Percentiles rank a stretch among this genome's conserved stretches.
Conservation (phyloP, 2,888 invertebrate genomes). For the Xylocampa areola region DNA sequence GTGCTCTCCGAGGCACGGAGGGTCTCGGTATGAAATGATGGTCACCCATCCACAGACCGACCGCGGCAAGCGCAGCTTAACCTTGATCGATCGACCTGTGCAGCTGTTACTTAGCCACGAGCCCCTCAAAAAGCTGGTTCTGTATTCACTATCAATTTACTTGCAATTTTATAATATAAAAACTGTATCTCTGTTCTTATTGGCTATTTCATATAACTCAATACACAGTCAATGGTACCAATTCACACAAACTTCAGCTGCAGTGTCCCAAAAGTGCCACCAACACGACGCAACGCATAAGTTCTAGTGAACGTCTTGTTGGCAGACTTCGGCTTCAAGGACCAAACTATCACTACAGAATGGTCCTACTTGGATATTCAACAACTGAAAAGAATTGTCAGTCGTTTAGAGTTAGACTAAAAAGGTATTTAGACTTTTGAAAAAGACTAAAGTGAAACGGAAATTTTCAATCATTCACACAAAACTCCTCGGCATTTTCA, state of each 20-base stretch:
- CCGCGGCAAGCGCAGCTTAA: too few species aligned
- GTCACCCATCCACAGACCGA: too few species aligned
- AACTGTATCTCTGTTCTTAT: too few species aligned
- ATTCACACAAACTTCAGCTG: conserved; percentile 18
- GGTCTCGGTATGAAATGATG: too few species aligned
- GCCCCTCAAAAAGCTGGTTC: too few species aligned
- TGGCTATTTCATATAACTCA: too few species aligned
- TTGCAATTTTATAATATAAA: too few species aligned
- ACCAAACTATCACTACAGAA: conserved; percentile 21
- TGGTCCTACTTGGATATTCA: conserved; percentile 10
- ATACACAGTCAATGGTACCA: neutral
- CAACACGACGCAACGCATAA: conserved; percentile 19
- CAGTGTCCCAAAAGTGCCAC: conserved; percentile 14
- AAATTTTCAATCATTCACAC: neutral
- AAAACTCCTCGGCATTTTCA: neutral
- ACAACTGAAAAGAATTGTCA: conserved; percentile 8
- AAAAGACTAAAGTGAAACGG: neutral
- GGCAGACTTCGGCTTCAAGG: conserved; percentile 15
- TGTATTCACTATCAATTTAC: too few species aligned
- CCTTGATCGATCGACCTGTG: too few species aligned
- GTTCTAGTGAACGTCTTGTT: conserved; percentile 21
- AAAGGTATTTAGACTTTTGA: neutral
- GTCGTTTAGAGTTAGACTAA: conserved; percentile 3
- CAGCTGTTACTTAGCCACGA: too few species aligned
- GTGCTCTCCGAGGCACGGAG: too few species aligned